Conservation (phyloP, 2,888 invertebrate species). For the Sesia bembeciformis region DNA sequence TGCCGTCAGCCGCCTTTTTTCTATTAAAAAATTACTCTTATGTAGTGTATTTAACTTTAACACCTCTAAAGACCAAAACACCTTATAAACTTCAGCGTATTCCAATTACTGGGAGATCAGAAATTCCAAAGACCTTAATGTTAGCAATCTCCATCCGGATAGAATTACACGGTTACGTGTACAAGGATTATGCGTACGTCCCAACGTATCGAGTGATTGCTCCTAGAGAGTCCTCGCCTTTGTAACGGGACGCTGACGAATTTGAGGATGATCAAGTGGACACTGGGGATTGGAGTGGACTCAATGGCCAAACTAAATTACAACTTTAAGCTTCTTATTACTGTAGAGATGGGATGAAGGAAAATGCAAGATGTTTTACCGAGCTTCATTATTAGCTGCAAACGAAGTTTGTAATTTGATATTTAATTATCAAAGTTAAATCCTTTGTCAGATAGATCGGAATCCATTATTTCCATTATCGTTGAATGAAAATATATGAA, state of each 20-base stretch:
- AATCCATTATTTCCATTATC: too few species aligned
- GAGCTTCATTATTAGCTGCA: neutral
- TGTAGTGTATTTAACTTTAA: too few species aligned
- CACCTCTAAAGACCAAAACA: too few species aligned
- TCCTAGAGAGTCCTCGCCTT: conserved; percentile 28
- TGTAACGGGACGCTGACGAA: conserved; percentile 47
- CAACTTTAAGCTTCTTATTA: conserved; percentile 15
- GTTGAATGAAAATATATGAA: too few species aligned
- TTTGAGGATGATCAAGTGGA: conserved; percentile 57
- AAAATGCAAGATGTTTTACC: neutral
- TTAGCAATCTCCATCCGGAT: neutral
- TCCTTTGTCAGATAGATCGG: neutral
- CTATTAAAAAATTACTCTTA: too few species aligned
- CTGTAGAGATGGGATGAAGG: neutral
- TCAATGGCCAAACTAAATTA: conserved; percentile 31
- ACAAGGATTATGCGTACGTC: neutral
- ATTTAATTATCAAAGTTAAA: neutral
- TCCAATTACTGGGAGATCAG: neutral
- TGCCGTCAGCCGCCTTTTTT: too few species aligned
- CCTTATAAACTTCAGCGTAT: too few species aligned
- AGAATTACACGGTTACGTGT: neutral
- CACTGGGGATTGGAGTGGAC: conserved; percentile 37
- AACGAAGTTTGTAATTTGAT: neutral
- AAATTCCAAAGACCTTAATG: neutral
- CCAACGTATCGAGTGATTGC: conserved; percentile 31